phyloP scores from a whole-genome alignment of 2,797 vertebrate genomes.

The Manis javanica region DNA sequence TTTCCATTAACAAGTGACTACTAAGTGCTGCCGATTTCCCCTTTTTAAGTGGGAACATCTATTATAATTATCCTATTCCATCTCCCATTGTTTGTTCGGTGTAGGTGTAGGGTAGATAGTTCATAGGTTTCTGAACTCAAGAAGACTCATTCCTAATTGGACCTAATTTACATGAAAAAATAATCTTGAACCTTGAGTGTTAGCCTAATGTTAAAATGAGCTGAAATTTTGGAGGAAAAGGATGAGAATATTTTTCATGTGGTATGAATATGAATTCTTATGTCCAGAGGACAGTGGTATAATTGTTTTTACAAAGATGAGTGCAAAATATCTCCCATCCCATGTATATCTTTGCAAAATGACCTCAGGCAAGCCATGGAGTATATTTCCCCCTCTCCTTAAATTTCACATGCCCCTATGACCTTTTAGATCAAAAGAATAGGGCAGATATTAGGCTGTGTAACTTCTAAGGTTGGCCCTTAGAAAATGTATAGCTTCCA shows the following conservation, averaged over 20 bases:
- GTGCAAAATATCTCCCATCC: background rate
- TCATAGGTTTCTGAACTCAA: background rate
- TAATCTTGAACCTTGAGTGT: background rate
- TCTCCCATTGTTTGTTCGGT: background rate
- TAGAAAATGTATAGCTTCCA: background rate
- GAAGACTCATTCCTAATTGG: background rate
- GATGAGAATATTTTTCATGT: background rate
- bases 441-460: background rate
- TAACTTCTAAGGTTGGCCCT: background rate
- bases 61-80: background rate
- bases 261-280: background rate
- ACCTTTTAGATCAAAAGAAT: background rate
- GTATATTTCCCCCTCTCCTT: background rate
- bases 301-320: background rate
- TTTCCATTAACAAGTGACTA: background rate
- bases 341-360: background rate
- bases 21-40: rapidly evolving
- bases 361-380: background rate
- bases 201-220: background rate
- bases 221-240: background rate
- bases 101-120: background rate
- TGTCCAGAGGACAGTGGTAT: background rate
- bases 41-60: background rate
- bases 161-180: constrained; percentile 33
- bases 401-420: background rate